Base-by-base conservation (phyloP, 2,113 vertebrate species). In the Lagopus muta region DNA sequence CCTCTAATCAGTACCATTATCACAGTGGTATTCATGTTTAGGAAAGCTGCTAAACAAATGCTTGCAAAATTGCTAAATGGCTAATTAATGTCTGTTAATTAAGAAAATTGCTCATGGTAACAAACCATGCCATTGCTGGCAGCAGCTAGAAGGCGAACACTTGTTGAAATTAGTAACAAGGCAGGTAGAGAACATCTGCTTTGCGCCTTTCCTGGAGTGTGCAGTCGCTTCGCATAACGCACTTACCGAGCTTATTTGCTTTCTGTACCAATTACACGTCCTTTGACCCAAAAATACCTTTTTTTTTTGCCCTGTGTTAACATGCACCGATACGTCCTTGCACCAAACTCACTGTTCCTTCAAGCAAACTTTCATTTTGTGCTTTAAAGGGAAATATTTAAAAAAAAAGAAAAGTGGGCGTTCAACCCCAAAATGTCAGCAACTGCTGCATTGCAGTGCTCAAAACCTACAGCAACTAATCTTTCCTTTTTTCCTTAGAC, bases 61-160 rank as follows among this genome's bases (percentile, higher is more conserved):
- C 98, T 98, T 98, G 97, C 98, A 98, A 98, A 98, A 99, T 99
- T 99, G 98, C 98, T 98, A 98, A 98, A 98, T 98, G 98, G 98
- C 98, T 99, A 99, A 99, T 99, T 99, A 99, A 98, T 98, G 98
- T 98, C 98, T 98, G 98, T 99, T 99, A 98, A 99, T 99, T 99
- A 98, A 98, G 98, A 98, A 98, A 98, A 99, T 99, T 98, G 98
- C 98, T 98, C 96, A 98, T 99, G 98, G 98, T 99, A 98, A 99
- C 98, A 99, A 98, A 98, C 98, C 97, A 98, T 98, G 98, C 97
- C 97, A 97, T 98, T 96, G 97, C 98, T 98, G 97, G 98, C 98
- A 98, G 98, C 98, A 97, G 98, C 97, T 98, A 97, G 97, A 97
- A 98, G 98, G 98, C 97, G 97, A 98, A 98, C 98, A 98, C 98